Evolutionary conservation across 2,888 invertebrate species (phyloP).

Genomic region (Palloptera scutellata): DNA sequence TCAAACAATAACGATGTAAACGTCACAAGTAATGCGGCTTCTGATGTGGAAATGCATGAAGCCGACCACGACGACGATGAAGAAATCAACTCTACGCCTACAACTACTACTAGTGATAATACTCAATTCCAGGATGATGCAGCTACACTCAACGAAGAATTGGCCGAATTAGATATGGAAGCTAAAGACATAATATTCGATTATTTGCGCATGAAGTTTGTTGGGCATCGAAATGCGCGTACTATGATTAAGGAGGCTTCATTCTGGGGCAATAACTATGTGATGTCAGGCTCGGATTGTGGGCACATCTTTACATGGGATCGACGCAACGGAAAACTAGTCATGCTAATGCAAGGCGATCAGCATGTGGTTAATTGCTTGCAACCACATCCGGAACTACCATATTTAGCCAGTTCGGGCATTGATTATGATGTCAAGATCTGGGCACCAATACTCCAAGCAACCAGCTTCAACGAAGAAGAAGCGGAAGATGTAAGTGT

Average conservation of each 20-base stretch:
- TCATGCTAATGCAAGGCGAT: constrained; percentile 81
- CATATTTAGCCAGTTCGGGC: constrained; percentile 82
- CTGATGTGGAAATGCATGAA: not conserved
- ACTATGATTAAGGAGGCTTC: constrained; percentile 87
- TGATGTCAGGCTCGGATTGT: constrained; percentile 90
- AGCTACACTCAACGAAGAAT: constrained; percentile 48
- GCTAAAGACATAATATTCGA: constrained; percentile 49
- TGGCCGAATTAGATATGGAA: constrained; percentile 50
- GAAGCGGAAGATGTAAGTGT: constrained; percentile 68
- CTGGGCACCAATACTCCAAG: constrained; percentile 77
- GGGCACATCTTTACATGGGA: constrained; percentile 88
- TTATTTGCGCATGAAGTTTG: constrained; percentile 73
- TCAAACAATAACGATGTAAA: not conserved
- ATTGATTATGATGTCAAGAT: constrained; percentile 88
- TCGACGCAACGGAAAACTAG: constrained; percentile 72
- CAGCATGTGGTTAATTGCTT: constrained; percentile 85
- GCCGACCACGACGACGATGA: constrained; percentile 20
- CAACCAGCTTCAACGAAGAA: constrained; percentile 70
- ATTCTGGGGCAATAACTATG: constrained; percentile 82
- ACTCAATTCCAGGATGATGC: constrained; percentile 44
- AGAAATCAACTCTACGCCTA: not conserved
- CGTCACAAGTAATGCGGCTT: not conserved
- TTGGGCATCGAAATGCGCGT: constrained; percentile 80
- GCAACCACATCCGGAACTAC: constrained; percentile 82
- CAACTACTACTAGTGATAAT: constrained; percentile 17